These are phyloP conservation scores for Dermatemys mawii DNA, from an alignment of 2,113 vertebrate genomes.

Conservation along the genomic window DNA sequence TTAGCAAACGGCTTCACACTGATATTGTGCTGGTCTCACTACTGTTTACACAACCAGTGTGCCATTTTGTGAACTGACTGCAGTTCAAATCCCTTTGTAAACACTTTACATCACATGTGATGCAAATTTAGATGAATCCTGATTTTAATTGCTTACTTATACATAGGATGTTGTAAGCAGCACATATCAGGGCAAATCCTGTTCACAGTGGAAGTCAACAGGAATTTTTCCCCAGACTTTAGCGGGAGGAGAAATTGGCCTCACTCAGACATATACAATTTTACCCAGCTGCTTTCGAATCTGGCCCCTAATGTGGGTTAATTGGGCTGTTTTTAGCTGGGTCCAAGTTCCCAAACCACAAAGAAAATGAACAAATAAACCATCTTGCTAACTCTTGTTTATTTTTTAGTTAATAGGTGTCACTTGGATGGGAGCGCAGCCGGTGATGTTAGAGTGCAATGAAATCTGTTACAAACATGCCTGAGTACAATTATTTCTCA, in stretches of 20 bases:
- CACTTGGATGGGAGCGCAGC: background rate
- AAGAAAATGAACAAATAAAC: background rate
- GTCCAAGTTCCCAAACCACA: rapidly evolving
- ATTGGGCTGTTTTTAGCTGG: background rate
- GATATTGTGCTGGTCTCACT: background rate
- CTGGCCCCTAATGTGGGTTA: background rate
- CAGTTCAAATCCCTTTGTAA: slow-evolving; percentile 51
- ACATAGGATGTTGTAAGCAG: background rate
- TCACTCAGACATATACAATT: background rate
- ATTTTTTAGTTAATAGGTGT: background rate
- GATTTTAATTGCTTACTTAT: slow-evolving; percentile 15
- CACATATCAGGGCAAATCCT: slow-evolving; percentile 23
- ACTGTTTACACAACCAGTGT: background rate
- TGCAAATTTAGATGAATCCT: slow-evolving; percentile 44
- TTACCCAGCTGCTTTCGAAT: background rate
- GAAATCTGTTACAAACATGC: background rate
- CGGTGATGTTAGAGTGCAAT: background rate
- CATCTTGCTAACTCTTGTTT: background rate
- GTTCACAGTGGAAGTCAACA: background rate
- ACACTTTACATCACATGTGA: slow-evolving; percentile 16
- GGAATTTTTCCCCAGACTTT: background rate
- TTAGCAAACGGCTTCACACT: background rate
- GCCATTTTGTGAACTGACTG: background rate
- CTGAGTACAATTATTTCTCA: slow-evolving; percentile 9
- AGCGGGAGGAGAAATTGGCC: background rate